Base-by-base conservation (phyloP, 2,797 vertebrate species). In the Mormyrus hasselquistii region DNA sequence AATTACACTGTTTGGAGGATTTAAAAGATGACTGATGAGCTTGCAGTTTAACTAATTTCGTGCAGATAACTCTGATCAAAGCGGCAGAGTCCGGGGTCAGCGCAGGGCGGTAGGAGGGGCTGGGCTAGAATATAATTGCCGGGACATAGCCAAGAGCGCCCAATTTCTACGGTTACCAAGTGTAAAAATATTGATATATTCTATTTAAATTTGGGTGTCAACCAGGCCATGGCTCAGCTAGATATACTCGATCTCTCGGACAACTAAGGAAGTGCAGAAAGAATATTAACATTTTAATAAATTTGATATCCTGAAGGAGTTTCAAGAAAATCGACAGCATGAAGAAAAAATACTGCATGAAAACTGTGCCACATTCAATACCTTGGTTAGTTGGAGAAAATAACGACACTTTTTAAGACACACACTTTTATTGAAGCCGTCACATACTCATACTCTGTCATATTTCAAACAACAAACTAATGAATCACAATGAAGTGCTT, bases 41-140 rank as follows among this genome's bases (percentile, higher is more conserved):
- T 91, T 92, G 92, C 91, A 93, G 92, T 95, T 95, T 92, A 92
- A 91, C 92, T 93, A 91, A 91, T 94, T 95, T 93, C 89, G 92
- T 89, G 89, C 79, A 94, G 93, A 95, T 94, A 94, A 91, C 89
- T 92, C 89, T 94, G 92, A 95, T 96, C 94, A 95, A 95, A 95
- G 94, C 90, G 84, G 88, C 84, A 93, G 90, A 90, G 85, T 69
- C 34, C 86, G 65, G 88, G 89, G 90, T 92, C 88, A 92, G 49
- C 38, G 38, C 22, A 50, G 90, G 47, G 90, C 8, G 55, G 76
- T 76, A 87, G 84, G 91, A 14, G 89, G 89, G 88, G 69, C 16
- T 38, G 73, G 38, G 38, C 6, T 88, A 29, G 44, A 52, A 89
- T 87, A 91, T 90, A 89, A 90, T 76, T 89, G 55, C 83, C 8